phyloP scores from a whole-genome alignment of 2,113 vertebrate genomes.

The Phoxinus phoxinus region DNA sequence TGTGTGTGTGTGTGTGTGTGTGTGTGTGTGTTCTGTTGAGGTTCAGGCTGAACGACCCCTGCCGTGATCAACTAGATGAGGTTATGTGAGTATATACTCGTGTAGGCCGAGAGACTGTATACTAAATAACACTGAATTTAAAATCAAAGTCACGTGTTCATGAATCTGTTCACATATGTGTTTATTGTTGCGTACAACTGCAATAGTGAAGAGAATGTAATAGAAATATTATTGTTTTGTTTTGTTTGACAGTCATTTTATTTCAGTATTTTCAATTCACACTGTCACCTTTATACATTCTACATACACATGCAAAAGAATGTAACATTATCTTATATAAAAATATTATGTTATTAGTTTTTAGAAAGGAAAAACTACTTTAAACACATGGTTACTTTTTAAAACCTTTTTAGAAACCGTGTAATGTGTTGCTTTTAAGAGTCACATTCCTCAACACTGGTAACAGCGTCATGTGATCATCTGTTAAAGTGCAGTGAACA shows the following conservation, averaged over 20 bases:
- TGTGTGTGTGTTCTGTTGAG: background rate
- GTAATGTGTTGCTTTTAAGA: background rate
- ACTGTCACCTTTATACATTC: too few species aligned
- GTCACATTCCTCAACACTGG: background rate
- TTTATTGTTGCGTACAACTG: too few species aligned
- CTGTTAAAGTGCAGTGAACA: slow-evolving; percentile 11
- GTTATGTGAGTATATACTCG: background rate
- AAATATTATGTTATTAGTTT: too few species aligned
- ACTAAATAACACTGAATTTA: background rate
- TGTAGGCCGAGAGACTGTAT: background rate
- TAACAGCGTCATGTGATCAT: background rate
- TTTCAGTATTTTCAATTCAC: too few species aligned
- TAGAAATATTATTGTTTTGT: too few species aligned
- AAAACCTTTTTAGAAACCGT: background rate
- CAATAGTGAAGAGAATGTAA: too few species aligned
- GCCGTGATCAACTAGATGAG: background rate
- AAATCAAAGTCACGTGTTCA: background rate
- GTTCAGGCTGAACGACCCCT: background rate
- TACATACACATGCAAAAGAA: too few species aligned
- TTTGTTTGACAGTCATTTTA: too few species aligned
- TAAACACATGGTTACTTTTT: too few species aligned
- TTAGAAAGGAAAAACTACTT: too few species aligned
- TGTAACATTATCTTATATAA: too few species aligned
- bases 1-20: background rate
- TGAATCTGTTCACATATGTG: too few species aligned